Conservation (phyloP, 2,797 vertebrate genomes). For the Esox lucius region DNA sequence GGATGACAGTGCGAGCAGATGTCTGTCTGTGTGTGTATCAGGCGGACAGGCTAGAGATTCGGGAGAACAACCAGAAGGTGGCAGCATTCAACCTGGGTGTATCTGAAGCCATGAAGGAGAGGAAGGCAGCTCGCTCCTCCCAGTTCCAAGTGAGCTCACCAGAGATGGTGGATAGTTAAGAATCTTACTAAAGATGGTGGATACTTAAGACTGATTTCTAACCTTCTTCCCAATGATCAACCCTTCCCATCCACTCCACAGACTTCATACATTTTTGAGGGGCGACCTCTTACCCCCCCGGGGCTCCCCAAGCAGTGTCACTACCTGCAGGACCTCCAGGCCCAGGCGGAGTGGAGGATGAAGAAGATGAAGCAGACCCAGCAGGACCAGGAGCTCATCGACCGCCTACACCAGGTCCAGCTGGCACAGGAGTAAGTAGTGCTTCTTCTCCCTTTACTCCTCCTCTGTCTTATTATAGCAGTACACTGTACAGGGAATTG, state of each 20-base stretch:
- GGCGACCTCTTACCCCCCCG: conserved; percentile 72
- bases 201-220: background rate
- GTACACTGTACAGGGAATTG: background rate
- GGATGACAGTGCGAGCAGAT: too few relatives aligned
- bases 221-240: background rate
- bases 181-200: background rate
- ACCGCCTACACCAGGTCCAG: conserved; percentile 73
- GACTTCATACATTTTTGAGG: conserved; percentile 77
- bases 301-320: conserved; percentile 63
- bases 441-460: background rate
- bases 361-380: conserved; percentile 57
- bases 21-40: conserved; percentile 25
- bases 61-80: conserved; percentile 68
- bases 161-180: background rate
- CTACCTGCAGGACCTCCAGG: conserved; percentile 71
- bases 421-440: conserved; percentile 78
- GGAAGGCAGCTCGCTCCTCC: conserved; percentile 54
- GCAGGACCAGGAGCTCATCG: conserved; percentile 64
- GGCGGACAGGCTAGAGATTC: conserved; percentile 54
- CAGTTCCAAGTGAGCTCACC: conserved; percentile 65
- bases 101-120: conserved; percentile 64
- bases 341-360: conserved; percentile 62
- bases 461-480: background rate
- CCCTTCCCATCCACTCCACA: conserved; percentile 37
- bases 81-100: conserved; percentile 74